A percentile compares a stretch with the other conserved stretches of the same genome.
Evolutionary conservation across 1,140 invertebrate species (phyloP).

Genomic region (Archivesica marissinica): DNA sequence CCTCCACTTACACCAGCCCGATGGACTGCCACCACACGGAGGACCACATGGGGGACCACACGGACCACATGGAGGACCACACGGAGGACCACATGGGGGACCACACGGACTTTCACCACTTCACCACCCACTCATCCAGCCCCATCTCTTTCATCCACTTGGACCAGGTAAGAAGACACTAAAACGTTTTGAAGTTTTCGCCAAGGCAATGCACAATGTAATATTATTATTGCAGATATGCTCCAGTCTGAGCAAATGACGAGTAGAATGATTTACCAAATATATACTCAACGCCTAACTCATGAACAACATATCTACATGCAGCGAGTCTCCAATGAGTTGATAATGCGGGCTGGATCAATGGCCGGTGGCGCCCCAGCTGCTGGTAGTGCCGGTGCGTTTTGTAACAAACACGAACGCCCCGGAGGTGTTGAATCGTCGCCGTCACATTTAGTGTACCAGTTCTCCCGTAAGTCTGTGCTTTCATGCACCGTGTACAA

Average conservation of each 20-base stretch:
- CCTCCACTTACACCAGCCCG: slow-evolving; percentile 91
- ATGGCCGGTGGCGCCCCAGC: slow-evolving; percentile 52
- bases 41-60: slow-evolving; percentile 84
- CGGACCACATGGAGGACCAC: too few species aligned
- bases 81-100: slow-evolving; percentile 83
- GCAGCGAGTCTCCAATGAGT: slow-evolving; percentile 80
- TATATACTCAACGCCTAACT: slow-evolving; percentile 80
- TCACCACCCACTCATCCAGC: slow-evolving; percentile 85
- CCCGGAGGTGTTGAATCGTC: slow-evolving; percentile 73
- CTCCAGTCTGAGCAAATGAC: slow-evolving; percentile 78
- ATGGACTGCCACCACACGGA: slow-evolving; percentile 89
- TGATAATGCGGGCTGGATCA: slow-evolving; percentile 76
- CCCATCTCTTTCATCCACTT: slow-evolving; percentile 81
- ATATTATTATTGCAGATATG: slow-evolving; percentile 75
- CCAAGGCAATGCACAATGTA: not conserved
- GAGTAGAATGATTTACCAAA: slow-evolving; percentile 81
- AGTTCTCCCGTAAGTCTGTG: slow-evolving; percentile 82
- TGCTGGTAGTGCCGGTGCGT: not conserved
- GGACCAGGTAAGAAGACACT: slow-evolving; percentile 71
- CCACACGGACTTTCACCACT: slow-evolving; percentile 85
- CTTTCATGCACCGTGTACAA: not conserved
- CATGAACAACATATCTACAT: slow-evolving; percentile 80
- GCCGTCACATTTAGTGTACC: slow-evolving; percentile 80
- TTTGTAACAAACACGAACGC: slow-evolving; percentile 48
- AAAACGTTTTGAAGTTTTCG: not conserved